Conservation (phyloP, 2,888 invertebrate species). For the Drosophila mimetica region DNA sequence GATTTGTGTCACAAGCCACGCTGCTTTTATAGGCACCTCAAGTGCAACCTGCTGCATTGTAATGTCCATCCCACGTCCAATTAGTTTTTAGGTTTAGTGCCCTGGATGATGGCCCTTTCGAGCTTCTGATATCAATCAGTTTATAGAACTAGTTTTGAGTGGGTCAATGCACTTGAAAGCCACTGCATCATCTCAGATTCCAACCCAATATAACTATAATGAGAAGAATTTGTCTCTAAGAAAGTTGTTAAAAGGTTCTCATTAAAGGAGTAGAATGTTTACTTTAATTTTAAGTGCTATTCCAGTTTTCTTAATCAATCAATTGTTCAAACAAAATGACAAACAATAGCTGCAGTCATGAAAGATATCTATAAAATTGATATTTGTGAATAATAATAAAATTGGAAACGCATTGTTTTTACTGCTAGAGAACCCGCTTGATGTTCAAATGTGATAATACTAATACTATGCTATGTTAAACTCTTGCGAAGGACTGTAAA, state of each 20-base stretch:
- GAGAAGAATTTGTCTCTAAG: not conserved
- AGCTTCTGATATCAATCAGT: constrained; percentile 55
- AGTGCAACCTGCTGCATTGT: constrained; percentile 30
- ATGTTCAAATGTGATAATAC: too few species aligned
- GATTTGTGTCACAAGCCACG: constrained; percentile 22
- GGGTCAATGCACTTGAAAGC: constrained; percentile 47
- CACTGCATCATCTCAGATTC: constrained; percentile 3
- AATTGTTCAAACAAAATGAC: too few species aligned
- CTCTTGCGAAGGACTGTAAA: too few species aligned
- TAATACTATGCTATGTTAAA: too few species aligned
- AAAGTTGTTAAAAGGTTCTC: not conserved
- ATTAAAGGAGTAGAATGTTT: not conserved
- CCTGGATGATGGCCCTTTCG: constrained; percentile 35
- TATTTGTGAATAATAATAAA: too few species aligned
- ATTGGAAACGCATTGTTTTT: too few species aligned
- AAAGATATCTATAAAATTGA: too few species aligned
- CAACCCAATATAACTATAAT: not conserved
- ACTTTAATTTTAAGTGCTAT: too few species aligned
- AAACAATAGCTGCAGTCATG: too few species aligned
- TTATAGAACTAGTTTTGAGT: constrained; percentile 49
- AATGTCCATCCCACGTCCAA: constrained; percentile 51
- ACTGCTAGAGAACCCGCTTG: too few species aligned
- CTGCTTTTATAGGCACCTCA: constrained; percentile 59
- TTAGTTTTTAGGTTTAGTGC: constrained; percentile 46
- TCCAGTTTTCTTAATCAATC: too few species aligned